A percentile compares a stretch with the other conserved stretches of the same genome.
Evolutionary conservation across 2,888 invertebrate genomes (phyloP).

Genomic region (Ariolimax columbianus): DNA sequence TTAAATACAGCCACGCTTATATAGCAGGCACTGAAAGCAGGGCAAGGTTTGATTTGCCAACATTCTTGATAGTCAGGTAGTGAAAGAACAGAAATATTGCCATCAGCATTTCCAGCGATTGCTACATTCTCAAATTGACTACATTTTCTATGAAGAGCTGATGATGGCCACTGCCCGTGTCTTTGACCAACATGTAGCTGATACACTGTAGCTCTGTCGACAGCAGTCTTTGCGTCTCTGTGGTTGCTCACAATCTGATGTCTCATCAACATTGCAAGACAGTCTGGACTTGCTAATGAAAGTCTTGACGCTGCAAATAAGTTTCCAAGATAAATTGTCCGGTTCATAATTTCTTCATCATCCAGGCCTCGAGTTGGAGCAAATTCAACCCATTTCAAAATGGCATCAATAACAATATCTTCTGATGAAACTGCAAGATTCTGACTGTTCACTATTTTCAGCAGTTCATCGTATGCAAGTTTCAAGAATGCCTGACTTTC

Average conservation of each 20-base stretch:
- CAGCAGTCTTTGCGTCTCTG: not conserved
- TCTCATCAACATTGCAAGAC: not conserved
- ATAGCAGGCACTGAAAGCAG: too few relatives aligned
- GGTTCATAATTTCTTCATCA: not conserved
- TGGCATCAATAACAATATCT: slow-evolving; percentile 26
- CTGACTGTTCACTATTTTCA: not conserved
- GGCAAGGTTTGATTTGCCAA: not conserved
- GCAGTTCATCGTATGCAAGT: not conserved
- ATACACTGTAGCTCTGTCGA: not conserved
- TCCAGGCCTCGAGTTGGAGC: not conserved
- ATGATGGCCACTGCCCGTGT: slow-evolving; percentile 21
- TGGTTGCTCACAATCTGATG: not conserved
- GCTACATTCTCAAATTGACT: slow-evolving; percentile 16
- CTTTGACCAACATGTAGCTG: not conserved
- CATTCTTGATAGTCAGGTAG: not conserved
- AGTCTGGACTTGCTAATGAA: not conserved
- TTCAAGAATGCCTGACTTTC: not conserved
- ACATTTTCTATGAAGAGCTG: slow-evolving; percentile 12
- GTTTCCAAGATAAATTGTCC: not conserved
- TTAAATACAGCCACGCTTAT: slow-evolving; percentile 4
- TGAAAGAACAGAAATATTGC: not conserved
- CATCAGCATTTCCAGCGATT: not conserved
- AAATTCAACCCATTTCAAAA: slow-evolving; percentile 2
- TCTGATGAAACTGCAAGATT: slow-evolving; percentile 10
- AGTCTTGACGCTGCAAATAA: not conserved